Percentiles rank a stretch among this genome's conserved stretches.
Conservation (phyloP, 2,797 vertebrate species). For the Notolabrus celidotus region DNA sequence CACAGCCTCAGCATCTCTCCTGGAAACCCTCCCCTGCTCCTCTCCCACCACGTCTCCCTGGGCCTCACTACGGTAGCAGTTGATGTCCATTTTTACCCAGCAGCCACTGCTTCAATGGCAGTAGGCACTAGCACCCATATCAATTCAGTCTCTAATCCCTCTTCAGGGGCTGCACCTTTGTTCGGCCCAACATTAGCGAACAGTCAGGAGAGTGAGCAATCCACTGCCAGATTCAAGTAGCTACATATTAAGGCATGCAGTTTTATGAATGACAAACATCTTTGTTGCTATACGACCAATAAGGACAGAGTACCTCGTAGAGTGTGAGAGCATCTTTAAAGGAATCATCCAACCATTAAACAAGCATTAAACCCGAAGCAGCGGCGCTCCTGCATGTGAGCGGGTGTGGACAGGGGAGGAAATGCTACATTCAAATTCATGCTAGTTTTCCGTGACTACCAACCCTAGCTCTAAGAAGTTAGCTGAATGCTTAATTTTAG, state of each 20-base stretch:
- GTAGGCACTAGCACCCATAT: constrained; percentile 61
- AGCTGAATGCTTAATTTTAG: too few relatives aligned
- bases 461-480: too few relatives aligned
- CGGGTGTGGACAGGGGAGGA: too few relatives aligned
- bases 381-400: too few relatives aligned
- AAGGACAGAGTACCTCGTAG: too few relatives aligned
- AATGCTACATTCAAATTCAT: too few relatives aligned
- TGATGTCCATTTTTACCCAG: constrained; percentile 83
- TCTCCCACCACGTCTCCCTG: constrained; percentile 82
- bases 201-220: constrained; percentile 69
- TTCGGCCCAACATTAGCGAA: constrained; percentile 61
- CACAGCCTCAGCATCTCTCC: constrained; percentile 84
- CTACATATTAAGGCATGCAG: background rate
- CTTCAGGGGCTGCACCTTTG: constrained; percentile 52
- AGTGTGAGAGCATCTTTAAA: too few relatives aligned
- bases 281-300: background rate
- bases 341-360: too few relatives aligned
- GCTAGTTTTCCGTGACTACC: too few relatives aligned
- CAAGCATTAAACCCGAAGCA: too few relatives aligned
- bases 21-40: constrained; percentile 73
- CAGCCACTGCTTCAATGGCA: constrained; percentile 52
- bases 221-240: constrained; percentile 66
- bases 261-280: background rate
- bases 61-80: constrained; percentile 83
- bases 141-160: constrained; percentile 57